These are phyloP conservation scores for Raja brachyura DNA, from an alignment of 2,113 vertebrate species.

Conservation along the genomic window DNA sequence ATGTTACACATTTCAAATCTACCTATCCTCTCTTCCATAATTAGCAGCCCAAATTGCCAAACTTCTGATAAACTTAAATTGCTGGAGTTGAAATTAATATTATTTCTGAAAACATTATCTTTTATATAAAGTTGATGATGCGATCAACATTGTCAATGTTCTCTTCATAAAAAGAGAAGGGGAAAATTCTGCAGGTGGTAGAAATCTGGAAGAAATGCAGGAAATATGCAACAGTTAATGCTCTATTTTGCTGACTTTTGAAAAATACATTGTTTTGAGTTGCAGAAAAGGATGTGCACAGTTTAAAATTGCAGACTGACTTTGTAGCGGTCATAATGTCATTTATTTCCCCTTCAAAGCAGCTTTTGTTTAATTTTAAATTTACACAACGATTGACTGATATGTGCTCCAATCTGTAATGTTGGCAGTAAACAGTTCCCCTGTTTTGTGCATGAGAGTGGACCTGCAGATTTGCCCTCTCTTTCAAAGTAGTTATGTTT, in stretches of 20 bases:
- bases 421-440: constrained; percentile 32
- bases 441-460: constrained; percentile 22
- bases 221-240: no score
- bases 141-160: background rate
- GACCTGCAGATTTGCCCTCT: constrained; percentile 9
- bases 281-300: no score
- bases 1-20: background rate
- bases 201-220: no score
- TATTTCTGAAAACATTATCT: background rate
- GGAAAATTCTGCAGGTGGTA: no score
- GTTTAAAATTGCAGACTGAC: background rate
- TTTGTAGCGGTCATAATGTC: constrained; percentile 24
- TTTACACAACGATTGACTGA: constrained; percentile 30
- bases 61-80: background rate
- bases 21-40: background rate
- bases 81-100: background rate
- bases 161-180: no score
- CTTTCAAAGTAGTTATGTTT: background rate
- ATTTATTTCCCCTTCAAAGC: background rate
- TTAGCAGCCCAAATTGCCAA: background rate
- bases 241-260: no score
- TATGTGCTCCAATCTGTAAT: constrained; percentile 18
- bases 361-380: constrained; percentile 37
- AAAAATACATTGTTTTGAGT: no score
- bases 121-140: background rate